A percentile compares a stretch with the other conserved stretches of the same genome.
Conservation (phyloP, 2,888 invertebrate genomes). For the Drosophila lacicola region DNA sequence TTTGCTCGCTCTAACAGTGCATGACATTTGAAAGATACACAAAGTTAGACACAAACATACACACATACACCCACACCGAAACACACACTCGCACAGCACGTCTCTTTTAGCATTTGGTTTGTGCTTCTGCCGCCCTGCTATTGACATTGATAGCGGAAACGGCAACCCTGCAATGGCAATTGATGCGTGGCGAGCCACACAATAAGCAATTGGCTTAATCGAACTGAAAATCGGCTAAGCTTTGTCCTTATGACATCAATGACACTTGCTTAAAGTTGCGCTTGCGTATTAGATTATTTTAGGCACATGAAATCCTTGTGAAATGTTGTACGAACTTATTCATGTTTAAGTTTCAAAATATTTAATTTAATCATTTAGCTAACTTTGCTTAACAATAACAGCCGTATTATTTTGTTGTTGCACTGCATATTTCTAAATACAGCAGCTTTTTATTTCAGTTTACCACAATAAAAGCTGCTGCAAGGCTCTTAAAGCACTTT, state of each 20-base stretch:
- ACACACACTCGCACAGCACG: slow-evolving; percentile 9
- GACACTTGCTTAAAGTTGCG: slow-evolving; percentile 9
- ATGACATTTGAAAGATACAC: slow-evolving; percentile 72
- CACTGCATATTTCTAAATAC: slow-evolving; percentile 4
- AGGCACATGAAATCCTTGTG: not conserved
- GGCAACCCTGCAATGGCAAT: slow-evolving; percentile 38
- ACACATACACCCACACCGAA: slow-evolving; percentile 6
- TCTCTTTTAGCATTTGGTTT: slow-evolving; percentile 21
- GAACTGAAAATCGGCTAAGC: slow-evolving; percentile 39
- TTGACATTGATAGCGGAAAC: slow-evolving; percentile 69
- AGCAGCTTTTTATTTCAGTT: not conserved
- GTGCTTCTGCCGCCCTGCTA: slow-evolving; percentile 45
- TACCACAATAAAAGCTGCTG: not conserved
- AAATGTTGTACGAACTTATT: not conserved
- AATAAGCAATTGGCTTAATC: slow-evolving; percentile 48
- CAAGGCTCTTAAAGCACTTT: no score
- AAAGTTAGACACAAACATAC: slow-evolving; percentile 30
- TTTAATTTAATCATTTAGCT: no score
- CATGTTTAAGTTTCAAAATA: not conserved
- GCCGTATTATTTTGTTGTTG: not conserved
- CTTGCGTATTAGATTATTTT: slow-evolving; percentile 5
- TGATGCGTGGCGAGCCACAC: slow-evolving; percentile 58
- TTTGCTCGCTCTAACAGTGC: slow-evolving; percentile 76
- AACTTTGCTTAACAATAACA: no score
- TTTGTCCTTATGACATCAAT: slow-evolving; percentile 6